Conservation (phyloP, 1,140 invertebrate species). For the Drosophila triauraria region DNA sequence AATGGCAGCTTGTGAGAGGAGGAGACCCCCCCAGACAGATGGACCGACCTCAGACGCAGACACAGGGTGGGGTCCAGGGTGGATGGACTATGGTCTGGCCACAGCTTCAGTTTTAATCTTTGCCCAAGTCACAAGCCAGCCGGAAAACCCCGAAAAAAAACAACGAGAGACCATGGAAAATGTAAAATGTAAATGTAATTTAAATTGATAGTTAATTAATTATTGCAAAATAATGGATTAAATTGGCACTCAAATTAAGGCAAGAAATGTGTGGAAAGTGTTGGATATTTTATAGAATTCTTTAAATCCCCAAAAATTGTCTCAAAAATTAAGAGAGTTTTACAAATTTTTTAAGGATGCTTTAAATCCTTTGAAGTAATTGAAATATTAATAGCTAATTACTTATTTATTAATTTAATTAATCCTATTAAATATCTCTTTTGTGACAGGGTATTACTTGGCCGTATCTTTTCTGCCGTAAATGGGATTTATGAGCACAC, state of each 20-base stretch:
- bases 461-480: neutral
- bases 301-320: too few relatives aligned
- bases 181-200: conserved; percentile 46
- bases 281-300: too few relatives aligned
- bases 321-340: too few relatives aligned
- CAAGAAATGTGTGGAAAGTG: too few relatives aligned
- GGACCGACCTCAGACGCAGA: conserved; percentile 19
- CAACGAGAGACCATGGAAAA: conserved; percentile 31
- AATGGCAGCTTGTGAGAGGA: neutral
- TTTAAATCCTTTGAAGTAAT: too few relatives aligned
- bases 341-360: too few relatives aligned
- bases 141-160: neutral
- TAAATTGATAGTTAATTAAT: too few relatives aligned
- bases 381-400: too few relatives aligned
- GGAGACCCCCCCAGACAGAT: conserved; percentile 6
- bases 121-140: conserved; percentile 14
- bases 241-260: too few relatives aligned
- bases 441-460: neutral
- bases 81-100: conserved; percentile 16
- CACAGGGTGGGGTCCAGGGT: neutral
- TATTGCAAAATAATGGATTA: too few relatives aligned
- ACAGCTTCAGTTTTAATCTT: conserved; percentile 68
- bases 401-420: too few relatives aligned
- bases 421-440: too few relatives aligned
- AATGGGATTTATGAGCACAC: conserved; percentile 66